phyloP scores from a whole-genome alignment of 2,113 vertebrate species.

The Chaetodon trifascialis region DNA sequence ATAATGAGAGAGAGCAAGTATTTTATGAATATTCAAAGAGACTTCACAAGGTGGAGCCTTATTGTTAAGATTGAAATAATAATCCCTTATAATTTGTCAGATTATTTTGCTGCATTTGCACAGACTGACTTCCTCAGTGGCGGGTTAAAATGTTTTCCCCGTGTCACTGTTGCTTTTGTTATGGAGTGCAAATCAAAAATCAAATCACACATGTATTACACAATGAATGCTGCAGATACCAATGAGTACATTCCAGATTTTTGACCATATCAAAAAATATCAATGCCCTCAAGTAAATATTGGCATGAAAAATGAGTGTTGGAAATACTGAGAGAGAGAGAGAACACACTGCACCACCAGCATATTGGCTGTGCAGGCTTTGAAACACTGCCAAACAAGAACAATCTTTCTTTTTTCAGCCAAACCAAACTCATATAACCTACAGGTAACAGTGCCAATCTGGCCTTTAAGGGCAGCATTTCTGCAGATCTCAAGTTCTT shows the following conservation, averaged over 20 bases:
- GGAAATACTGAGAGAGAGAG: constrained; percentile 16
- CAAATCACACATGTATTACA: not conserved
- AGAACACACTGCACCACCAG: constrained; percentile 48
- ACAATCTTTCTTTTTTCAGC: constrained; percentile 29
- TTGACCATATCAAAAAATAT: not conserved
- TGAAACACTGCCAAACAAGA: constrained; percentile 48
- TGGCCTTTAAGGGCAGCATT: not conserved
- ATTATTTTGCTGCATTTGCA: not conserved
- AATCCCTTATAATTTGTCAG: not conserved
- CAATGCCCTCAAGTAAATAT: not conserved
- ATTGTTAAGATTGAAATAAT: not conserved
- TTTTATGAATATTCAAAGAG: not conserved
- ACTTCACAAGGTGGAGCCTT: not conserved
- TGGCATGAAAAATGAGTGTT: constrained; percentile 18
- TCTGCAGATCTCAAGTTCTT: constrained; percentile 11
- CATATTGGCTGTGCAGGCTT: constrained; percentile 45
- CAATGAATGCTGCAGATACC: not conserved
- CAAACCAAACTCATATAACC: constrained; percentile 28
- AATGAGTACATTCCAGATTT: not conserved
- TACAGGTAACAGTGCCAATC: not conserved
- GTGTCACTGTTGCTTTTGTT: not conserved
- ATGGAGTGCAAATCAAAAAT: not conserved
- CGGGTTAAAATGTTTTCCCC: not conserved
- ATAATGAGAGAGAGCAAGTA: not conserved
- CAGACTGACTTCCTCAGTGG: not conserved